phyloP scores from a whole-genome alignment of 64 coral and sea anemone species.

The Pocillopora damicornis region DNA sequence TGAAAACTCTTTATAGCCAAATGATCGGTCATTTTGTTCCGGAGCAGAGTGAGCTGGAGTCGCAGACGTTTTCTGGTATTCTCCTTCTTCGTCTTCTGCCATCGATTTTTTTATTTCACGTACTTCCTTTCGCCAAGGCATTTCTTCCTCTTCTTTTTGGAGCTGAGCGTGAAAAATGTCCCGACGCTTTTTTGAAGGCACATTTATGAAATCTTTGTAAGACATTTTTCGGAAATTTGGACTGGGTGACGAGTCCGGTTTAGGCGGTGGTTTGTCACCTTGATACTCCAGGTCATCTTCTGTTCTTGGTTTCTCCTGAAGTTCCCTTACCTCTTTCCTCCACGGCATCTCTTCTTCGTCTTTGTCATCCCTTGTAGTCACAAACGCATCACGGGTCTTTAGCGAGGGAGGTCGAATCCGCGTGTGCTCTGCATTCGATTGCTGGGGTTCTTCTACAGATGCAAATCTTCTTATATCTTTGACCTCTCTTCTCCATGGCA shows the following conservation, averaged over 20 bases:
- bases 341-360: slow-evolving; percentile 32
- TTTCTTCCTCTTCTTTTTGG: slow-evolving; percentile 35
- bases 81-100: slow-evolving; percentile 22
- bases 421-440: background rate
- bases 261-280: background rate
- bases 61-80: background rate
- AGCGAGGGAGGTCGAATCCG: slow-evolving; percentile 9
- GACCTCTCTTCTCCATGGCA: slow-evolving; percentile 24
- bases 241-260: background rate
- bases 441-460: background rate
- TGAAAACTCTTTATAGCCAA: background rate
- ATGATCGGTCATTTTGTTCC: background rate
- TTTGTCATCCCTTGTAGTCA: slow-evolving; percentile 9
- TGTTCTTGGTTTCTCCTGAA: slow-evolving; percentile 12
- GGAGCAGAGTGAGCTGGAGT: slow-evolving; percentile 5
- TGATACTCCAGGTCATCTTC: slow-evolving; percentile 14
- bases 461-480: slow-evolving; percentile 19
- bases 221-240: slow-evolving; percentile 25
- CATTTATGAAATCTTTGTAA: slow-evolving; percentile 45
- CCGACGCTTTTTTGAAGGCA: slow-evolving; percentile 33
- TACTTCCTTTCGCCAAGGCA: slow-evolving; percentile 39
- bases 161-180: slow-evolving; percentile 31
- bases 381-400: slow-evolving; percentile 43
- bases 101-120: slow-evolving; percentile 16
- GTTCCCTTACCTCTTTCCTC: slow-evolving; percentile 32